Evolutionary conservation across 1,140 invertebrate genomes (phyloP).

Genomic region (Drosophila littoralis): DNA sequence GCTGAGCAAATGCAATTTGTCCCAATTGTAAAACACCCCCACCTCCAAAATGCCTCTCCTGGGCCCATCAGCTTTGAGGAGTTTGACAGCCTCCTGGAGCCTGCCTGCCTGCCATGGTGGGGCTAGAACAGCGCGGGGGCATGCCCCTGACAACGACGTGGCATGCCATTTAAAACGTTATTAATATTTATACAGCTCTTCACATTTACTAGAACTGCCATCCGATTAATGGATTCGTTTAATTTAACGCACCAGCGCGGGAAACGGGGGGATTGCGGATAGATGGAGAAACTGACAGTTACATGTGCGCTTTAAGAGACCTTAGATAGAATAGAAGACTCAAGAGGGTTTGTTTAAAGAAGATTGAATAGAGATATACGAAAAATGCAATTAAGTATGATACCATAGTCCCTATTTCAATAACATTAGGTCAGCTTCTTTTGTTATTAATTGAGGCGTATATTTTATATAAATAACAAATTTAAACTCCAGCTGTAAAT

Average conservation of each 20-base stretch:
- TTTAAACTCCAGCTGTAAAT: too few species aligned
- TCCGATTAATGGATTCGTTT: slow-evolving; percentile 67
- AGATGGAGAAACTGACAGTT: slow-evolving; percentile 8
- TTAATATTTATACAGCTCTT: slow-evolving; percentile 78
- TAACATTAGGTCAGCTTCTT: too few species aligned
- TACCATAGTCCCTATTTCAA: too few species aligned
- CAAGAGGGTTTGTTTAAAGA: too few species aligned
- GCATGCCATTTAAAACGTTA: slow-evolving; percentile 67
- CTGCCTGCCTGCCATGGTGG: not conserved
- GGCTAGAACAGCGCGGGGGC: too few species aligned
- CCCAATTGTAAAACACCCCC: slow-evolving; percentile 67
- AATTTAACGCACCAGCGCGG: slow-evolving; percentile 24
- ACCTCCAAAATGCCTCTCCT: slow-evolving; percentile 3
- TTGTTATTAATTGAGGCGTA: too few species aligned
- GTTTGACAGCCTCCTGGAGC: slow-evolving; percentile 57
- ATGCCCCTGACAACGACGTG: slow-evolving; percentile 7
- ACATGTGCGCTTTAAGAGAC: not conserved
- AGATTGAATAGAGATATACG: too few species aligned
- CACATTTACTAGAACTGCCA: slow-evolving; percentile 24
- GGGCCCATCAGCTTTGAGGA: slow-evolving; percentile 59
- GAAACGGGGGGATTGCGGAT: slow-evolving; percentile 2
- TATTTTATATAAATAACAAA: too few species aligned
- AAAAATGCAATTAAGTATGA: too few species aligned
- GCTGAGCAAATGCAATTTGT: slow-evolving; percentile 76
- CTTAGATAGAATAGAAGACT: not conserved